Evolutionary conservation across 2,797 vertebrate species (phyloP).

Genomic region (Chromis chromis): DNA sequence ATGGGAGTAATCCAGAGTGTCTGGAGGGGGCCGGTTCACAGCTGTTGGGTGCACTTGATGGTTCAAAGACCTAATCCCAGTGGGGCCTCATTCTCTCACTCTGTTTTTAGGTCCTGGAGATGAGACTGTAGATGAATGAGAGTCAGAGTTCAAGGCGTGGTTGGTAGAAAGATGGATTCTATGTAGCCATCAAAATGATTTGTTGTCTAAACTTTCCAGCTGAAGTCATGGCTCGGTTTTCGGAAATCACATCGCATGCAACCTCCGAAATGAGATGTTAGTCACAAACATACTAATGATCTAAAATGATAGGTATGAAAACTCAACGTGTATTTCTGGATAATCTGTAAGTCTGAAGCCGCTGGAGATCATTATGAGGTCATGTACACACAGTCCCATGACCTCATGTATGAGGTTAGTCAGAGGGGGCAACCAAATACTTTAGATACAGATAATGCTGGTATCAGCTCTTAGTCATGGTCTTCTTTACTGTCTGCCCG

Average conservation of each 20-base stretch:
- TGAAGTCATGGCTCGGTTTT: conserved; percentile 31
- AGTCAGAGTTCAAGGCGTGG: conserved; percentile 34
- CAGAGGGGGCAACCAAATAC: conserved; percentile 33
- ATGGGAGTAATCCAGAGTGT: conserved; percentile 66
- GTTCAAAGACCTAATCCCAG: conserved; percentile 70
- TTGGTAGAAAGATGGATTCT: conserved; percentile 37
- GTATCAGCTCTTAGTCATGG: conserved; percentile 46
- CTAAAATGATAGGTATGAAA: not conserved
- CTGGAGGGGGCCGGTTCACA: conserved; percentile 64
- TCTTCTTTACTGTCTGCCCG: conserved; percentile 21
- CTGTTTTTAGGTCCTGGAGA: conserved; percentile 67
- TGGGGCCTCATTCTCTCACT: conserved; percentile 58
- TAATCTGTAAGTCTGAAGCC: conserved; percentile 13
- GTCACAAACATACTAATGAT: conserved; percentile 2
- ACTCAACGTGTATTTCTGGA: conserved; percentile 27
- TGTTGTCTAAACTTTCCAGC: conserved; percentile 39
- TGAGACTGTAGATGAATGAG: conserved; percentile 45
- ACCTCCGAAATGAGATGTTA: conserved; percentile 16
- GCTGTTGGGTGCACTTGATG: conserved; percentile 77
- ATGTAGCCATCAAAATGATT: conserved; percentile 37
- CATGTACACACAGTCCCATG: conserved; percentile 34
- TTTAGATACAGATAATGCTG: conserved; percentile 47
- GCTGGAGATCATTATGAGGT: conserved; percentile 4
- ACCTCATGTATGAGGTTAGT: conserved; percentile 51
- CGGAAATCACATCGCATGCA: not conserved